Base-by-base conservation (phyloP, 2,113 vertebrate species). In the Onychorhynchus coronatus region DNA sequence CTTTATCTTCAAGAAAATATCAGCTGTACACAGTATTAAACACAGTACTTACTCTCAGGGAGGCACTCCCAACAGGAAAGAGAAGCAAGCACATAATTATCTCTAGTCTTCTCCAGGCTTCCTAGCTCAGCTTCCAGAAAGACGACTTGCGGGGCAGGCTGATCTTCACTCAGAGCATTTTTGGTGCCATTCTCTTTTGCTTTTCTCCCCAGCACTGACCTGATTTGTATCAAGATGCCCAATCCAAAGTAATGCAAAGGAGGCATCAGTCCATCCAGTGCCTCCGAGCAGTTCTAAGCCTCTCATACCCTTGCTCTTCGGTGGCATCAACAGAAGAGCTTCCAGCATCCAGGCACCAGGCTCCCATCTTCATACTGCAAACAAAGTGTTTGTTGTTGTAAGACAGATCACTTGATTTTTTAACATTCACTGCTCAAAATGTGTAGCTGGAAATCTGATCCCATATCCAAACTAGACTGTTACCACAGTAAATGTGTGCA, bases 11-110 rank as follows among this genome's bases (percentile, higher is more conserved):
- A 89, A 71, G 72, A 84, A 94, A 91, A 20, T 88, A 93, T 46
- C 79, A 77, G 53, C 27, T 73, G 53, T 30, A 83, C 8, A 8
- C 16, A 93, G 46, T n/a, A 88, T 80, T 80, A 86, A 86, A 88
- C 25, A 70, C 24, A 74, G 75, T 74, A 70, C 72, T 94, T 67
- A 74, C 76, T 83, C 19, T 80, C 37, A 77, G 71, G 55, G 44
- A 94, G 83, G 63, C 75, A 88, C 79, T 94, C 75, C 83, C 96
- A 95, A 59, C 35, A 88, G 76, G 83, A 95, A 91, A 77, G 19
- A 81, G 46, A 88, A 93, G 83, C 50, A 79, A 79, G n/a, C 24
- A 70, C n/a, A 22, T 76, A 75, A 91, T 94, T 79, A 83, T 65
- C 19, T 20, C 35, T 23, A 58, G 23, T 73, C 82, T 90, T 85